Base-by-base conservation (phyloP, 2,113 vertebrate genomes). In the Arizona elegans region DNA sequence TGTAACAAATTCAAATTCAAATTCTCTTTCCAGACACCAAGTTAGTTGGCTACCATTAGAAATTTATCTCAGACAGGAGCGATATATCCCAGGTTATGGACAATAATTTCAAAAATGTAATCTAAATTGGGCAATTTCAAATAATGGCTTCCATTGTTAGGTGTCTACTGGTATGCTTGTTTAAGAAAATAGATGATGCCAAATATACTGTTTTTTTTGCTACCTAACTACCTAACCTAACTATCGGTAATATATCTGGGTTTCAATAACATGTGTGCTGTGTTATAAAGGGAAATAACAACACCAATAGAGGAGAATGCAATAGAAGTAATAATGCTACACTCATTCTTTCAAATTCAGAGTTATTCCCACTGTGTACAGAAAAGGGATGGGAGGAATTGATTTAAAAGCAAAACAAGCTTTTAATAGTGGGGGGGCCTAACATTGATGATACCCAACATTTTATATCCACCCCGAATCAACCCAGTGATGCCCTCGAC, bases 131-230 rank as follows among this genome's bases (percentile, higher is more conserved):
- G 15, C 52, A 54, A 29, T 29, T 52, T 87, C 50, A 52, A n/a
- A 50, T 52, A 47, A 52, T 87, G 47, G 9, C 11, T 26, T 24
- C 10, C 86, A 87, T 52, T n/a, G 17, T 81, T 81, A 88, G 12
- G 2, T 88, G 23, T 87, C 50, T 24, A 88, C 15, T 88, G 52
- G 2, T 53, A 33, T 53, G 53, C 53, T 88, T 17, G 2, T 54
- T 88, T 19, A 53, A 53, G 53, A 54, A 88, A n/a, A 53, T 29
- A n/a, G n/a, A 38, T 58, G 19, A 21, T 89, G 55, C 11, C 33
- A 59, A 89, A 59, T 92, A 91, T 88, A 33, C 55, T 62, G 23
- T 9, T 10, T 13, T 92, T 92, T 92, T 91, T 81, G 11, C 88
- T 43, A 86, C 52, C 8, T 11, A 38, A 94, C 87, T 19, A 58